Conservation (phyloP, 1,140 invertebrate species). For the Drosophila arizonae region DNA sequence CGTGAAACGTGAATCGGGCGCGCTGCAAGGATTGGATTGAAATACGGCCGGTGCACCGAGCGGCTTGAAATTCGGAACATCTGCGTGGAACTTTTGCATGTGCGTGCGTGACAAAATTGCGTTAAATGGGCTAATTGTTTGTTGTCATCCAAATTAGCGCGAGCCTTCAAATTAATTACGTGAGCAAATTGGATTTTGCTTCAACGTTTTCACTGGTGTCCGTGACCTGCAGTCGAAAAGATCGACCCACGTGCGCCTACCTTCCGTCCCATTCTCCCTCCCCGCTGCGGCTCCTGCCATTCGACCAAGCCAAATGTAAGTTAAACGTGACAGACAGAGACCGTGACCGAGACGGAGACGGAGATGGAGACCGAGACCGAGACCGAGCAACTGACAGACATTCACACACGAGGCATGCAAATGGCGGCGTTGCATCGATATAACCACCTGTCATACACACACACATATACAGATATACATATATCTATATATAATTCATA, state of each 20-base stretch:
- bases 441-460: constrained; percentile 72
- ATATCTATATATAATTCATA: neutral
- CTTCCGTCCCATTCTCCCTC: constrained; percentile 30
- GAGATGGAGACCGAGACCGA: constrained; percentile 19
- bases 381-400: constrained; percentile 16
- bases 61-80: neutral
- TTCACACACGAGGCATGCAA: constrained; percentile 35
- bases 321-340: constrained; percentile 39
- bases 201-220: constrained; percentile 24
- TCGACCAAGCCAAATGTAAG: constrained; percentile 45
- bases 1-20: neutral
- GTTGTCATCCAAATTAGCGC: constrained; percentile 45
- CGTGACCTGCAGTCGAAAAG: constrained; percentile 62
- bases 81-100: neutral
- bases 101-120: constrained; percentile 41
- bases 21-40: neutral
- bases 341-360: constrained; percentile 7
- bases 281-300: neutral
- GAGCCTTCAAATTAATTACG: constrained; percentile 45
- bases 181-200: constrained; percentile 29
- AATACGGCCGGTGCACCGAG: neutral
- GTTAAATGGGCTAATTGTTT: constrained; percentile 44
- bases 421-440: constrained; percentile 59
- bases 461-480: constrained; percentile 5
- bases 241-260: constrained; percentile 53